Percentiles rank a stretch among this genome's conserved stretches.
Evolutionary conservation across 1,140 invertebrate genomes (phyloP).

Genomic region (Drosophila pseudoananassae): DNA sequence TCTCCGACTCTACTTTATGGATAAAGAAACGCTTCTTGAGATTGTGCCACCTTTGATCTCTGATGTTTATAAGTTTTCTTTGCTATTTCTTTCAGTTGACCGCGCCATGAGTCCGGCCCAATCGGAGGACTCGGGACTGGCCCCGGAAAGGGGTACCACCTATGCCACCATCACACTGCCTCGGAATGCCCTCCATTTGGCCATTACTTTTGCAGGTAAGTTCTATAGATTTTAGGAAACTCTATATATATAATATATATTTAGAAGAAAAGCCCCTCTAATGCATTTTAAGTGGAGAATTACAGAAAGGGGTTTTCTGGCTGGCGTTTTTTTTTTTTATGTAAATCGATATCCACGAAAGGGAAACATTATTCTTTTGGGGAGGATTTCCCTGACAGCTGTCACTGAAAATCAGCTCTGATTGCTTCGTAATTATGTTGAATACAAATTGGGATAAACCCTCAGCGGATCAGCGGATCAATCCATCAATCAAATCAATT

Average conservation of each 20-base stretch:
- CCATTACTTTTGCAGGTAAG: constrained; percentile 84
- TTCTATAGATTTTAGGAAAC: not conserved
- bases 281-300: constrained; percentile 24
- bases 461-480: constrained; percentile 4
- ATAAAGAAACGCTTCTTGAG: constrained; percentile 24
- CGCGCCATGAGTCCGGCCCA: constrained; percentile 84
- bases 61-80: constrained; percentile 16
- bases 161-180: constrained; percentile 83
- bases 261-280: constrained; percentile 6
- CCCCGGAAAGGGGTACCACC: constrained; percentile 83
- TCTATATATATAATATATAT: not conserved
- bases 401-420: constrained; percentile 53
- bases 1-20: constrained; percentile 21
- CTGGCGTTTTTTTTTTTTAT: not conserved
- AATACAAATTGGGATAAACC: constrained; percentile 34
- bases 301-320: no score
- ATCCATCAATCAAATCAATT: constrained; percentile 20
- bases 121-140: constrained; percentile 82
- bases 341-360: constrained; percentile 26
- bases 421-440: constrained; percentile 27
- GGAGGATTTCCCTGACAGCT: constrained; percentile 45
- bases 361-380: not conserved
- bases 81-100: constrained; percentile 58
- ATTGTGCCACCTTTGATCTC: constrained; percentile 62
- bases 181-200: constrained; percentile 77